phyloP scores from a whole-genome alignment of 2,888 invertebrate genomes.

The Chalcis sispes region DNA sequence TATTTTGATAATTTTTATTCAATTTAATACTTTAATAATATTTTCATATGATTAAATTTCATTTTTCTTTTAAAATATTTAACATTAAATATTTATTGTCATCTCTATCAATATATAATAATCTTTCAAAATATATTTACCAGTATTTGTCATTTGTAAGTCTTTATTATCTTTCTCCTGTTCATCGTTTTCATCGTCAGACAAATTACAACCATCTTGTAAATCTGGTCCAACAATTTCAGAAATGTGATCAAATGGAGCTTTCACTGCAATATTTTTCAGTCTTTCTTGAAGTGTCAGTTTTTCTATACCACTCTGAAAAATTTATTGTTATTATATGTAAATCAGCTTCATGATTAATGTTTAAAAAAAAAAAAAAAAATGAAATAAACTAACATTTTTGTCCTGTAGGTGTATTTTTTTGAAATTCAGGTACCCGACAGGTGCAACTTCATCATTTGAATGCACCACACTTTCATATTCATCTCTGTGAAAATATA shows the following conservation, averaged over 20 bases:
- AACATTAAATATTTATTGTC: not conserved
- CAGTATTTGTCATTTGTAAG: slow-evolving; percentile 71
- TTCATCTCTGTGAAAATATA: slow-evolving; percentile 85
- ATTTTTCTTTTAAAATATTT: slow-evolving; percentile 1
- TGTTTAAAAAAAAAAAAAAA: not conserved
- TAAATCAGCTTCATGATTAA: not conserved
- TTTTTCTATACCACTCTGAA: slow-evolving; percentile 69
- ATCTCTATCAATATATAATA: not conserved
- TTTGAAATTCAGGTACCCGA: slow-evolving; percentile 93
- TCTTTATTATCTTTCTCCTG: slow-evolving; percentile 68
- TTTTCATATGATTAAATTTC: too few species aligned
- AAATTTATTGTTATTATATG: slow-evolving; percentile 42
- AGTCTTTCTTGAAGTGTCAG: slow-evolving; percentile 72
- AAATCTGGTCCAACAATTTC: slow-evolving; percentile 74
- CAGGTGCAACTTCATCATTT: slow-evolving; percentile 94
- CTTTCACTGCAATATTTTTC: slow-evolving; percentile 69
- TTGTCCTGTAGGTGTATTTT: slow-evolving; percentile 83
- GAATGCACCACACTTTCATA: slow-evolving; percentile 92
- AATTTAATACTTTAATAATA: too few species aligned
- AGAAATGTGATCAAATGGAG: slow-evolving; percentile 72
- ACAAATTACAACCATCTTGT: slow-evolving; percentile 74
- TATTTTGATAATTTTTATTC: not conserved
- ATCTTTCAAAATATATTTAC: slow-evolving; percentile 58
- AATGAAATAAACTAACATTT: slow-evolving; percentile 45
- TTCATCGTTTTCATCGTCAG: slow-evolving; percentile 72